Base-by-base conservation (phyloP, 1,140 invertebrate genomes). In the Agrilus planipennis region DNA sequence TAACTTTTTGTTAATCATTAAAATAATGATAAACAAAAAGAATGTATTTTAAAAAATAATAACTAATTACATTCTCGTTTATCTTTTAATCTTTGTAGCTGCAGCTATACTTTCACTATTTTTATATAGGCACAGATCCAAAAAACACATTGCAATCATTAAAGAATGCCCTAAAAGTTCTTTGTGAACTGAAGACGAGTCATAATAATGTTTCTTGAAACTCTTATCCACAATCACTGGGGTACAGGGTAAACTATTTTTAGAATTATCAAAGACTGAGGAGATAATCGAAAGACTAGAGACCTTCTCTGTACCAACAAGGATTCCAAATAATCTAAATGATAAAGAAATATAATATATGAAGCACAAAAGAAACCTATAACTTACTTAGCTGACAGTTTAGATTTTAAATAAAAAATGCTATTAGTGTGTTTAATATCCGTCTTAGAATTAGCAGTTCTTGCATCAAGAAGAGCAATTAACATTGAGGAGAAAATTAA, bases 291-390 rank as follows among this genome's bases (percentile, higher is more conserved):
- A 12, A 14, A 45, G 28, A 20, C 46, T 39, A 20, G 54, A 52
- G 10, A 56, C 54, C 34, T 45, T 48, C 41, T 56, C 54, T n/a
- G 28, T 47, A 4, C 54, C 54, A 15, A 56, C 46, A 19, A 56
- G 44, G 9, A 49, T 54, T 30, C 41, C 43, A 44, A 56, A 56
- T 28, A 56, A 36, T 23, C 54, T 56, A 28, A 21, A 49, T 42
- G 14, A 35, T 10, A 41, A 10, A 39, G 32, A 16, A 25, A 7
- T 36, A 25, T 12, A 36, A 34, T 19, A 44, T 32, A 21, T 18
- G n/a, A 35, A 29, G n/a, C 32, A 18, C 23, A n/a, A n/a, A n/a
- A n/a, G n/a, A n/a, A 27, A 9, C 12, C 23, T 7, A 9, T 7
- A n/a, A 20, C 18, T 17, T 34, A 57, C 54, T 50, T 49, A 7